Evolutionary conservation across 1,140 invertebrate genomes (phyloP).

Genomic region (Cotesia glomerata): DNA sequence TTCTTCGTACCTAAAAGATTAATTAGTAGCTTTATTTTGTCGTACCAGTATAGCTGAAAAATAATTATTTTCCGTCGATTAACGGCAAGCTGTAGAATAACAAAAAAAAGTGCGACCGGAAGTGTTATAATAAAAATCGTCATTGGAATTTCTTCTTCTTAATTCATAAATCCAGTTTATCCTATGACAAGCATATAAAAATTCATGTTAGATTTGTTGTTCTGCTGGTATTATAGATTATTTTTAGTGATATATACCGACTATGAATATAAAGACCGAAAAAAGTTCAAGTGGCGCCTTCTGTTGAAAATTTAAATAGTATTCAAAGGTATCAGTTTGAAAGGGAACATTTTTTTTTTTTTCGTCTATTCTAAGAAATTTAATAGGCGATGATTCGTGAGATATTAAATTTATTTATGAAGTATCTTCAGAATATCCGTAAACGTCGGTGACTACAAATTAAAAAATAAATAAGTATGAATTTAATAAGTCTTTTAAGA

Average conservation of each 20-base stretch:
- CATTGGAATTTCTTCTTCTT: not conserved
- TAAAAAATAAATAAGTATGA: slow-evolving; percentile 17
- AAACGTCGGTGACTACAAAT: not conserved
- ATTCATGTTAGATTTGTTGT: slow-evolving; percentile 17
- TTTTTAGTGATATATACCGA: no score
- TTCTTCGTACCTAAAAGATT: not conserved
- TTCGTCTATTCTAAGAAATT: not conserved
- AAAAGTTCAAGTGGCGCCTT: slow-evolving; percentile 6
- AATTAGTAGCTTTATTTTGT: not conserved
- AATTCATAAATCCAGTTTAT: not conserved
- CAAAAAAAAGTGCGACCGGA: not conserved
- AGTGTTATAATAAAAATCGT: not conserved
- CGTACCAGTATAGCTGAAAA: no score
- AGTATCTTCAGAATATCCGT: not conserved
- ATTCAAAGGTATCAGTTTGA: not conserved
- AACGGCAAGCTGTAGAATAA: no score
- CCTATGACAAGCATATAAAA: slow-evolving; percentile 21
- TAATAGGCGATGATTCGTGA: slow-evolving; percentile 14
- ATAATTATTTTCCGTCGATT: not conserved
- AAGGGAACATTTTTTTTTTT: not conserved
- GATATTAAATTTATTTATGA: slow-evolving; percentile 12
- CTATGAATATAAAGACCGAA: no score
- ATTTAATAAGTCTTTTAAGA: slow-evolving; percentile 15
- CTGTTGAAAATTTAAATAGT: slow-evolving; percentile 6
- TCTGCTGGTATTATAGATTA: not conserved